Evolutionary conservation across 1,140 invertebrate species (phyloP), one percentile per base, ranked within the genome.

Genomic region (Pristionchus pacificus): DNA sequence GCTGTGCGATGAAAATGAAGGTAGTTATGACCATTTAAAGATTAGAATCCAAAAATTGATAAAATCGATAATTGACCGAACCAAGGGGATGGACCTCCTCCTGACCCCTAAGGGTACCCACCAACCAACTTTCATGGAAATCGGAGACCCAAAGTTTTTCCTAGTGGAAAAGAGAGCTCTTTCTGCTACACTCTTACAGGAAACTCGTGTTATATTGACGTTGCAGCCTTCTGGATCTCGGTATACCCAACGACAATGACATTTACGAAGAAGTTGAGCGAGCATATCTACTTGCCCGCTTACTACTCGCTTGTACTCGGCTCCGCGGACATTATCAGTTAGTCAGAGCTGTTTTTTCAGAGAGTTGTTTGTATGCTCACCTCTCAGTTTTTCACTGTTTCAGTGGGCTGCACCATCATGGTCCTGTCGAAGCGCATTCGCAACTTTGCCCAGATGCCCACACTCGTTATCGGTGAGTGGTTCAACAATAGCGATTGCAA

Each of bases 181-280:
- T n/a, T n/a, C n/a, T n/a, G n/a, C n/a, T n/a, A n/a, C n/a, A n/a
- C n/a, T n/a, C n/a, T n/a, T n/a, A n/a, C n/a, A n/a, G n/a, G n/a
- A n/a, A n/a, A n/a, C n/a, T n/a, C n/a, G 6, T 49, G 6, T 49
- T 10, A 10, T 49, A 49, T 49, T 10, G 6, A 6, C 6, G 38
- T 49, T 6, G 38, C 38, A 14, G 64, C 70, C 15, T 72, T 72
- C 64, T 72, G 70, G 70, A 64, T 72, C 14, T 65, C 64, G 2
- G 64, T 72, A 24, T 72, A 72, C 58, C 70, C 70, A 33, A 71
- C 69, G 15, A 71, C 70, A n/a, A 33, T 72, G n/a, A 60, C 63
- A 13, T 72, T 72, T 30, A 72, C 64, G 25, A 33, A 57, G 2
- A 57, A 64, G 19, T 32, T 72, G 31, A 25, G 38, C 31, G 27